phyloP scores from a whole-genome alignment of 2,797 vertebrate species.

The Gallinago stenura region DNA sequence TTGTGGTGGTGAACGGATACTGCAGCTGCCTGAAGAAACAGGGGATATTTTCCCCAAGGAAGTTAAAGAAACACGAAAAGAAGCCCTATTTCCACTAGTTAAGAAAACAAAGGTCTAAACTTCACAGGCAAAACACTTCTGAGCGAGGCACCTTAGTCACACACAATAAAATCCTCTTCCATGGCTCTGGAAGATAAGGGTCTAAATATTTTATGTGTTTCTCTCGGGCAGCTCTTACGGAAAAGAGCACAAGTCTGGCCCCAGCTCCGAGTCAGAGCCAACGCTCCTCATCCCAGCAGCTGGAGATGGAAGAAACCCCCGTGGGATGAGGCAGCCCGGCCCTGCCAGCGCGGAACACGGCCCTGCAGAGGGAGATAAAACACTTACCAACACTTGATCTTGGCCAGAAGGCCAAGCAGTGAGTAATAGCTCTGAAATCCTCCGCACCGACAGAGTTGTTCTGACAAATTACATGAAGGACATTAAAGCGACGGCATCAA shows the following conservation, averaged over 20 bases:
- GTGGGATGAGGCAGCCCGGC: background rate
- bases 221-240: background rate
- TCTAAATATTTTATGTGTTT: background rate
- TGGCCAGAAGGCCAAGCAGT: background rate
- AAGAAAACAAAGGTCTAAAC: background rate
- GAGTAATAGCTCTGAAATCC: background rate
- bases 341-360: background rate
- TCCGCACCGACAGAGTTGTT: background rate
- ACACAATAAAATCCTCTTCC: background rate
- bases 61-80: background rate
- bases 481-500: background rate
- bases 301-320: background rate
- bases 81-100: background rate
- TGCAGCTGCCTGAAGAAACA: background rate
- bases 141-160: accelerated
- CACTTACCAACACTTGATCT: background rate
- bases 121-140: accelerated
- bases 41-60: background rate
- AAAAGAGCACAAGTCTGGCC: background rate
- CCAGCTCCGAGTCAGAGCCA: background rate
- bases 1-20: accelerated
- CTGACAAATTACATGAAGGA: background rate
- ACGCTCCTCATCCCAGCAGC: background rate
- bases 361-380: background rate
- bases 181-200: accelerated